Evolutionary conservation across 2,113 vertebrate genomes (phyloP).

Genomic region (Corvus hawaiiensis): DNA sequence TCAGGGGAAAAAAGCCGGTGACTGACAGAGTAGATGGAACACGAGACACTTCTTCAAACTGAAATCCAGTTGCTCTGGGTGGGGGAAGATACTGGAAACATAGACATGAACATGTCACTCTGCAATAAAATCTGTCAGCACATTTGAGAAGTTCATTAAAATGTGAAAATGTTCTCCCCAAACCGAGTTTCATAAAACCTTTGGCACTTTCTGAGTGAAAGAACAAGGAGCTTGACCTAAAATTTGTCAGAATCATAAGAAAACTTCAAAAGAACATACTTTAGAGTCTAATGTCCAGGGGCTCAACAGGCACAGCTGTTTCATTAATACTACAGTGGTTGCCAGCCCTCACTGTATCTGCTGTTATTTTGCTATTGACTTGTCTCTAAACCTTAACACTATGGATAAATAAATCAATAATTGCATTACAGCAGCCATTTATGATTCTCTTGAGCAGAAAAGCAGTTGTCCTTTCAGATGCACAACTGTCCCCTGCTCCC

Average conservation of each 20-base stretch:
- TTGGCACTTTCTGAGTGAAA: background rate
- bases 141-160: background rate
- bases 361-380: background rate
- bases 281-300: background rate
- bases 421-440: background rate
- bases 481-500: background rate
- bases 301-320: background rate
- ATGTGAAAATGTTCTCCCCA: background rate
- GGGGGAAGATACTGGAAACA: background rate
- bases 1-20: background rate
- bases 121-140: background rate
- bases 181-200: background rate
- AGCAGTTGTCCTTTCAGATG: background rate
- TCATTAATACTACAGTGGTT: background rate
- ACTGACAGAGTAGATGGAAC: background rate
- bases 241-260: background rate
- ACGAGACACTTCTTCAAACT: background rate
- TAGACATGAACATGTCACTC: background rate
- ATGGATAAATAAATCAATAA: background rate
- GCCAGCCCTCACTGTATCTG: background rate
- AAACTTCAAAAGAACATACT: background rate
- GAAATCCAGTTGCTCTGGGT: background rate
- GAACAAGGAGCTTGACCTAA: background rate
- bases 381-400: background rate
- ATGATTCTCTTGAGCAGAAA: background rate